phyloP scores from a whole-genome alignment of 1,140 invertebrate genomes.

The Stegodyphus mimosarum region DNA sequence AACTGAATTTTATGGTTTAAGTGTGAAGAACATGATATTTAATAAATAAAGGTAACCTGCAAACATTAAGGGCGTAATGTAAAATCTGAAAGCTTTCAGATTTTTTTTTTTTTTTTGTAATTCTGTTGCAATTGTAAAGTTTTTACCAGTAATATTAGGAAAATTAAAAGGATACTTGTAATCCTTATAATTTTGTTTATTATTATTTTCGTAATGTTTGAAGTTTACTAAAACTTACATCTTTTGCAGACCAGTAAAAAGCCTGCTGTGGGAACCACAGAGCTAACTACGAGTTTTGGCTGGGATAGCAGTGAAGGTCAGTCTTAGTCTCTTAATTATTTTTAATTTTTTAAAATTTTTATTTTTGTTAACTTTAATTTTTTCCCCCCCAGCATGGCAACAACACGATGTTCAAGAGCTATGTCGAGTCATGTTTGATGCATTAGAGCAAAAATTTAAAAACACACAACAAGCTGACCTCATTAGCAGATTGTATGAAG shows the following conservation, averaged over 20 bases:
- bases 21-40: too few species aligned
- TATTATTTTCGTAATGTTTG: too few species aligned
- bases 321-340: background rate
- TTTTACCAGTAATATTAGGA: too few species aligned
- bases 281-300: conserved; percentile 89
- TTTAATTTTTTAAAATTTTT: background rate
- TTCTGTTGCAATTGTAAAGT: too few species aligned
- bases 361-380: background rate
- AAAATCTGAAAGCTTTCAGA: too few species aligned
- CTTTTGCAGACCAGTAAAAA: conserved; percentile 50
- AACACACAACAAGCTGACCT: conserved; percentile 85
- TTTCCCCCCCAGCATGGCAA: conserved; percentile 77
- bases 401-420: conserved; percentile 94
- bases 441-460: conserved; percentile 86
- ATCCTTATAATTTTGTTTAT: too few species aligned
- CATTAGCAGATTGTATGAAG: conserved; percentile 82
- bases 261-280: conserved; percentile 83
- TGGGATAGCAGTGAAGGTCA: conserved; percentile 84
- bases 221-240: too few species aligned
- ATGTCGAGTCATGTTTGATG: conserved; percentile 92
- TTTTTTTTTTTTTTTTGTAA: too few species aligned
- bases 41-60: too few species aligned
- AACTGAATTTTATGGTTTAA: too few species aligned
- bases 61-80: too few species aligned
- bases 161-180: too few species aligned